These are phyloP conservation scores for Sinella curviseta DNA, from an alignment of 1,140 invertebrate genomes.

Conservation along the genomic window DNA sequence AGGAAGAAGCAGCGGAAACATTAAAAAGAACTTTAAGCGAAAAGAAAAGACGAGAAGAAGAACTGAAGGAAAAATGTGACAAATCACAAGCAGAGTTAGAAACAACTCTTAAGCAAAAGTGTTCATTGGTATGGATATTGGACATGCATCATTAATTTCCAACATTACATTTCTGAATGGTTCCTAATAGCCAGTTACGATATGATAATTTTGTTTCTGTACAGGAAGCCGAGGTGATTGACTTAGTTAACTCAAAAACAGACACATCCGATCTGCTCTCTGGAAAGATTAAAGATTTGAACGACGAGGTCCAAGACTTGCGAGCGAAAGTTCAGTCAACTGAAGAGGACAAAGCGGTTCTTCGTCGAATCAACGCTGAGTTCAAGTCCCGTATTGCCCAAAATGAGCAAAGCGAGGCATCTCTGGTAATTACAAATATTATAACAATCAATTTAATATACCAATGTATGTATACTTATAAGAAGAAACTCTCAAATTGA, in stretches of 20 bases:
- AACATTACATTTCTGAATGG: no score
- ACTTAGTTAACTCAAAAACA: constrained; percentile 38
- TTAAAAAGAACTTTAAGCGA: background rate
- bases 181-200: background rate
- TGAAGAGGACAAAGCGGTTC: background rate
- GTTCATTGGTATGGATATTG: background rate
- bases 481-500: background rate
- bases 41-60: background rate
- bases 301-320: constrained; percentile 30
- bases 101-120: background rate
- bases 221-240: background rate
- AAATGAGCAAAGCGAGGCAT: background rate
- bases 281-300: constrained; percentile 18
- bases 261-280: background rate
- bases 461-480: no score
- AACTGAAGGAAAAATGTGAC: background rate
- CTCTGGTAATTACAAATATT: background rate
- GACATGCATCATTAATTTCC: no score
- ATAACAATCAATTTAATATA: background rate
- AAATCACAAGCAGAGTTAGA: background rate
- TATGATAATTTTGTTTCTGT: background rate
- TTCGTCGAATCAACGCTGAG: background rate
- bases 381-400: background rate
- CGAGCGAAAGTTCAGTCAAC: constrained; percentile 21
- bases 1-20: background rate